Evolutionary conservation across 2,113 vertebrate genomes (phyloP), one percentile per base, ranked within the genome.

Genomic region (Otolemur garnettii): DNA sequence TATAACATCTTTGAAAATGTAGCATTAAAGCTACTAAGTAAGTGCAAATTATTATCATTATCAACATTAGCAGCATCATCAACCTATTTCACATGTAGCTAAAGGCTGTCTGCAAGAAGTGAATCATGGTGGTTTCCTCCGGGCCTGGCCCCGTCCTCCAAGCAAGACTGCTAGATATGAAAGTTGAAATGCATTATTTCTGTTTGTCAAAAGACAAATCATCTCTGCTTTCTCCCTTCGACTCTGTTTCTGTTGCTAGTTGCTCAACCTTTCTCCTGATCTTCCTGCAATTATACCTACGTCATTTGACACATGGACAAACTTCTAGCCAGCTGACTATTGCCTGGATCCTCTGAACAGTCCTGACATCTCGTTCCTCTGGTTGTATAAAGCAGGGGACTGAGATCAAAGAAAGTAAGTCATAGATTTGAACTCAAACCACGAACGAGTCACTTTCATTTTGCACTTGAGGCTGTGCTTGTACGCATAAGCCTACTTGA

Each of bases 1-100:
- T 90, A 66, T 45, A 89, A 85, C 59, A 59, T 69, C 83, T 96
- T 94, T 96, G 82, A 64, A 91, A 93, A 78, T 79, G 19, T 26
- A 69, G 42, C 60, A 62, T 94, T 78, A 59, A 95, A 87, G 57
- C 26, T 72, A 38, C 72, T 82, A 72, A 86, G n/a, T 69, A 66
- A 81, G 35, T 74, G 74, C n/a, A 90, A 92, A 93, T 91, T 72
- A 95, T 95, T 80, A 75, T 50, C 33, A 45, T 74, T 66, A 88
- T 60, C 60, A 24, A 30, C 24, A 42, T 66, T 17, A 22, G 55
- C 42, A 45, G 18, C 62, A 71, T 45, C 55, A 42, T 74, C 53
- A 55, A 33, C 84, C 77, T 66, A 22, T 74, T 89, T 82, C 72
- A 26, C 69, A 62, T 2, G 5, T 1, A n/a, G n/a, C 50, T 87